Evolutionary conservation across 2,797 vertebrate genomes (phyloP), one percentile per base, ranked within the genome.

Genomic region (Austrolebias charrua): DNA sequence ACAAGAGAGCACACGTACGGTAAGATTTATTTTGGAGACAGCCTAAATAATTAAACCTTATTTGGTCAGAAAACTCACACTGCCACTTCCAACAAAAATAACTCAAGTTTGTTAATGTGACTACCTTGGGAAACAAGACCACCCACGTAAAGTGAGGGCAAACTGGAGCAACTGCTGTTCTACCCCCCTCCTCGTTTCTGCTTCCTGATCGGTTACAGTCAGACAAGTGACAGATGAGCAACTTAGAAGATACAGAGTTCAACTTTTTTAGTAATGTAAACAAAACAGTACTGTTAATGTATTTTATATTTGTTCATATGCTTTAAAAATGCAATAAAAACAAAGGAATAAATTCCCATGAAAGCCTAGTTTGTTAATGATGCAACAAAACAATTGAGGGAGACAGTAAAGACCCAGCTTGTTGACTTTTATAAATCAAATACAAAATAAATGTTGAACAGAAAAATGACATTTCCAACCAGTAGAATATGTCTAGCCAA

Each of bases 1-100:
- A 64, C 71, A 45, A 55, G 53, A 58, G 73, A 76, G 80, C 77
- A 42, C 73, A 58, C 57, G 69, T 63, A 49, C 68, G 51, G 61
- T 8, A 14, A 49, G 71, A 52, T 73, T 78, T 71, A 64, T 81
- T 74, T 63, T 74, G 73, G 60, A 79, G 73, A 55, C 71, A 76
- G 28, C 74, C 74, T 68, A 28, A 78, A 73, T 60, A 66, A 86
- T 52, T 15, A 75, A 82, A 79, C 92, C 92, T 92, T 93, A 93
- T 93, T 92, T 92, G 92, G 92, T 88, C 82, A 80, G 82, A 91
- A 89, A 86, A 84, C 83, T 86, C 80, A 64, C 86, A 79, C 81
- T 82, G 85, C 75, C 75, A 78, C 77, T 79, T 82, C 86, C 84
- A 89, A 89, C 88, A 68, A 89, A 93, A 92, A 93, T 92, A 92